Conservation (phyloP, 2,888 invertebrate genomes). For the Lumbricus terrestris region DNA sequence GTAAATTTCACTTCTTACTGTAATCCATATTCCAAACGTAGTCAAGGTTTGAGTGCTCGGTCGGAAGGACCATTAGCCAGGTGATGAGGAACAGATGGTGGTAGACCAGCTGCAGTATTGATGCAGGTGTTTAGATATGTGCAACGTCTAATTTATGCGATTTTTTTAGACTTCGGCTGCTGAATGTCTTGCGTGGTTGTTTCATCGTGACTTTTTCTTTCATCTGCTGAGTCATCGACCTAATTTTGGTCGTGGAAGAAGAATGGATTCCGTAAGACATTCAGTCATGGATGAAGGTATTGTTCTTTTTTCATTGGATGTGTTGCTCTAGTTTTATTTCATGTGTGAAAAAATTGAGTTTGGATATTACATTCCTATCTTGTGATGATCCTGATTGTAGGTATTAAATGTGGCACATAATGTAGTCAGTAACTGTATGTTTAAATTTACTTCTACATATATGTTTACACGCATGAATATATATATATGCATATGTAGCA, state of each 20-base stretch:
- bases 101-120: background rate
- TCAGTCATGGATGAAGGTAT: background rate
- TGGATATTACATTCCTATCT: background rate
- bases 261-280: background rate
- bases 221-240: background rate
- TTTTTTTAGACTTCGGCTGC: background rate
- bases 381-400: background rate
- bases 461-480: background rate
- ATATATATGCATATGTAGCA: background rate
- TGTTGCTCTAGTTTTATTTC: background rate
- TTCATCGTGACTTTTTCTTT: background rate
- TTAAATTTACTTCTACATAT: background rate
- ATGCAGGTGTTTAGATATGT: background rate
- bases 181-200: background rate
- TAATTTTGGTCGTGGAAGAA: background rate
- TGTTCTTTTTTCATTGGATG: background rate
- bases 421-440: no score
- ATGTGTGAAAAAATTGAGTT: background rate
- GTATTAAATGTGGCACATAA: background rate
- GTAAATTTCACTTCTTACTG: background rate
- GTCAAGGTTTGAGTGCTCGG: background rate
- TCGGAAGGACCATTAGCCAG: background rate
- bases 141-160: background rate
- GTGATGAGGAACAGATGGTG: background rate
- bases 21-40: background rate